Percentiles rank a stretch among this genome's conserved stretches.
Conservation (phyloP, 2,888 invertebrate genomes). For the Selenia dentaria region DNA sequence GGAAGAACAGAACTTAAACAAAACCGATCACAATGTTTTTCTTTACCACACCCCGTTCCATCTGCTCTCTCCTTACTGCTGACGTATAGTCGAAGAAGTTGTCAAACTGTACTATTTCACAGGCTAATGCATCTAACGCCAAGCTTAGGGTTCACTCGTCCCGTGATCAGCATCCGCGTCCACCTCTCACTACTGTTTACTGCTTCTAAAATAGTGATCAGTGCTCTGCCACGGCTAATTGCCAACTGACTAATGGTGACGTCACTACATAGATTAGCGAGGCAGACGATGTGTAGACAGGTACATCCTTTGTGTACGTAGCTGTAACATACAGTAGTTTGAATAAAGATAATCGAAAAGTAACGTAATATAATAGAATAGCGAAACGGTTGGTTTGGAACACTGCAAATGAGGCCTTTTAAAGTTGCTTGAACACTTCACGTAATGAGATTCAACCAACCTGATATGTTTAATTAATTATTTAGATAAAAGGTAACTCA, state of each 20-base stretch:
- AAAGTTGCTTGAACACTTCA: no score
- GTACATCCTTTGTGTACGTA: constrained; percentile 5
- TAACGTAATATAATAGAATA: neutral
- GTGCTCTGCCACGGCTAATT: constrained; percentile 54
- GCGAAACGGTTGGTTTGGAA: no score
- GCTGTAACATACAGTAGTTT: constrained; percentile 1
- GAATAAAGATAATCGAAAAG: neutral
- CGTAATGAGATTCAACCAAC: no score
- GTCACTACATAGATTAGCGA: constrained; percentile 21
- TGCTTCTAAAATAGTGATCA: constrained; percentile 55
- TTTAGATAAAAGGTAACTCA: neutral
- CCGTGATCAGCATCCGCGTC: constrained; percentile 22
- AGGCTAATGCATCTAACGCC: no score
- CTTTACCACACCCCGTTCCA: no score
- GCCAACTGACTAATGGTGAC: constrained; percentile 47
- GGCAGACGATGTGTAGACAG: constrained; percentile 14
- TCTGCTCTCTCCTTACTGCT: no score
- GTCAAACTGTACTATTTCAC: no score
- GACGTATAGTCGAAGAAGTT: no score
- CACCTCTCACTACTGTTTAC: constrained; percentile 40
- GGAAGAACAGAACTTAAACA: no score
- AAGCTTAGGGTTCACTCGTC: constrained; percentile 25
- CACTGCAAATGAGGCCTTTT: no score
- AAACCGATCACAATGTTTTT: no score
- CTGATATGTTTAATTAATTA: no score